These are phyloP conservation scores for Magallana nippona DNA, from an alignment of 2,888 invertebrate species.

Conservation along the genomic window DNA sequence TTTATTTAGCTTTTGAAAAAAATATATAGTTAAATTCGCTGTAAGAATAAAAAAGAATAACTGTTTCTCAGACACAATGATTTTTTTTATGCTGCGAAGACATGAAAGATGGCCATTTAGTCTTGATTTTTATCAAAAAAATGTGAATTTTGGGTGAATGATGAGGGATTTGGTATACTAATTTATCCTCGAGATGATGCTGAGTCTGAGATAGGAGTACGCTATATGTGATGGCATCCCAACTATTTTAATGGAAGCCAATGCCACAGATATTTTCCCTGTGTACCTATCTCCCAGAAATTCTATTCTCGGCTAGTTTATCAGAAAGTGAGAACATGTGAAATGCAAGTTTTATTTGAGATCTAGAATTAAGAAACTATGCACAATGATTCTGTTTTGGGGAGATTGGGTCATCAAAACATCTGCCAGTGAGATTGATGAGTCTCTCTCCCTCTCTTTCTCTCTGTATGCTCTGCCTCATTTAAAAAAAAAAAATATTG, in stretches of 20 bases:
- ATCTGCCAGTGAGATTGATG: neutral
- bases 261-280: neutral
- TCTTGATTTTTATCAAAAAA: too few relatives aligned
- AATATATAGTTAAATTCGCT: too few relatives aligned
- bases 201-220: neutral
- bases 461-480: slow-evolving; percentile 8
- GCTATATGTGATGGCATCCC: slow-evolving; percentile 6
- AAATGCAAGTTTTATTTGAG: neutral
- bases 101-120: too few relatives aligned
- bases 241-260: neutral
- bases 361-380: too few relatives aligned
- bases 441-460: neutral
- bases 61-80: too few relatives aligned
- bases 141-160: neutral
- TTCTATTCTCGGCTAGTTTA: neutral
- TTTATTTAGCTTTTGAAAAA: too few relatives aligned
- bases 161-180: neutral
- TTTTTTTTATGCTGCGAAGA: too few relatives aligned
- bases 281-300: neutral
- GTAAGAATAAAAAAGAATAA: too few relatives aligned
- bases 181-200: too few relatives aligned
- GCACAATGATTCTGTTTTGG: too few relatives aligned
- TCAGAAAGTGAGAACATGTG: slow-evolving; percentile 6
- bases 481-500: neutral
- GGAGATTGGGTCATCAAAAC: too few relatives aligned